Evolutionary conservation across 2,113 vertebrate species (phyloP).

Genomic region (Cheilinus undulatus): DNA sequence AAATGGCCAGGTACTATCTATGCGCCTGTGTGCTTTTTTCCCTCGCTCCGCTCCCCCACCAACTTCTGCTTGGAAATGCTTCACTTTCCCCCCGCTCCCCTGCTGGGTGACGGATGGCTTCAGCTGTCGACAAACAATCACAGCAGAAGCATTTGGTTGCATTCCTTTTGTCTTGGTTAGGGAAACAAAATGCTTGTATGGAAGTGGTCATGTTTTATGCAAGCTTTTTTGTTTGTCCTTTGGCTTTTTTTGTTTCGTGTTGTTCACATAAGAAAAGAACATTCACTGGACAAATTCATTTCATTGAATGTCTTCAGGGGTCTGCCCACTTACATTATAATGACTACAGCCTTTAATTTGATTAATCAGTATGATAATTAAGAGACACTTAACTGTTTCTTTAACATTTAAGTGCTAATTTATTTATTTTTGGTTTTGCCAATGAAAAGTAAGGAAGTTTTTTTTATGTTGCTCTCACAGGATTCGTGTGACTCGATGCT

Average conservation of each 20-base stretch:
- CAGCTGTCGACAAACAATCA: conserved; percentile 82
- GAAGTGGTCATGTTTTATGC: conserved; percentile 55
- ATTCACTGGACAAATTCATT: conserved; percentile 37
- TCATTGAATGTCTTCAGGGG: conserved; percentile 9
- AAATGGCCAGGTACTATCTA: conserved; percentile 82
- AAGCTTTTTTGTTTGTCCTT: conserved; percentile 50
- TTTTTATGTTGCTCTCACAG: conserved; percentile 8
- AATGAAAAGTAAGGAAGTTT: conserved; percentile 7
- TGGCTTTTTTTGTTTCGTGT: conserved; percentile 26
- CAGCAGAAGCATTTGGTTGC: conserved; percentile 77
- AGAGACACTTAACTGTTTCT: not conserved
- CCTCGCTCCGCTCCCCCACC: conserved; percentile 36
- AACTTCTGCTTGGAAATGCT: conserved; percentile 63
- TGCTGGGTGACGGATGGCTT: conserved; percentile 79
- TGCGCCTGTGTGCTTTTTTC: conserved; percentile 44
- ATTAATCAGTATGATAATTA: not conserved
- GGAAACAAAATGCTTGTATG: conserved; percentile 66
- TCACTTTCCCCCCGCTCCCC: conserved; percentile 58
- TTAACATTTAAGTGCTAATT: not conserved
- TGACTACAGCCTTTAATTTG: too few relatives aligned
- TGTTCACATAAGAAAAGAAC: conserved; percentile 62
- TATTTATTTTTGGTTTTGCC: not conserved
- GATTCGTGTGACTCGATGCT: conserved; percentile 39
- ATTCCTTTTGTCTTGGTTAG: conserved; percentile 70
- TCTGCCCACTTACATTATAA: not conserved